Percentiles rank a stretch among this genome's conserved stretches.
Evolutionary conservation across 2,797 vertebrate genomes (phyloP).

Genomic region (Ataeniobius toweri): DNA sequence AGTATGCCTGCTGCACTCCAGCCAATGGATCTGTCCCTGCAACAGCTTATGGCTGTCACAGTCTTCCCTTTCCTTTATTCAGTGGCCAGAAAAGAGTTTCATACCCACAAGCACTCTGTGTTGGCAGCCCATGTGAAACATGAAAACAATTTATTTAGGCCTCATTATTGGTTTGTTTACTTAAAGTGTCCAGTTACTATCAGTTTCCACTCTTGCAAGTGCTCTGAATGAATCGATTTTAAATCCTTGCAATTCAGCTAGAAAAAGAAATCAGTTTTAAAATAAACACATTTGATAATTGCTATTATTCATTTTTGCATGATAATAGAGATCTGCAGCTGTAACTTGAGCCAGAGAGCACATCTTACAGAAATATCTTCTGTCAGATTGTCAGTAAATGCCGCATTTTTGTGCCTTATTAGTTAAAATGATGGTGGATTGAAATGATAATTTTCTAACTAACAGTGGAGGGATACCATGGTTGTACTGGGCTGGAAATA

Average conservation of each 20-base stretch:
- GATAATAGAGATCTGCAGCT: neutral
- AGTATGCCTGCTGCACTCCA: too few relatives aligned
- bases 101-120: neutral
- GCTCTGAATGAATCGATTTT: neutral
- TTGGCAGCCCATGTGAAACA: neutral
- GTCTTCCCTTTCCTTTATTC: neutral
- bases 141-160: neutral
- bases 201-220: neutral
- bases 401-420: neutral
- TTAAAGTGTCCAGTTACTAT: neutral
- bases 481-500: neutral
- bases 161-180: neutral
- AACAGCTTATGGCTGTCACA: too few relatives aligned
- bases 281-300: neutral
- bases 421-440: neutral
- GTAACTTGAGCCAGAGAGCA: neutral
- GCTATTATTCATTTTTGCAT: neutral
- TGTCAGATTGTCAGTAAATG: neutral
- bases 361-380: neutral
- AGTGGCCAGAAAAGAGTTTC: neutral
- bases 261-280: neutral
- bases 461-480: neutral
- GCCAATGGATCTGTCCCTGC: too few relatives aligned
- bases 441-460: neutral
- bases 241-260: neutral